Base-by-base conservation (phyloP, 2,888 invertebrate species). In the Lasioglossum marginatum region DNA sequence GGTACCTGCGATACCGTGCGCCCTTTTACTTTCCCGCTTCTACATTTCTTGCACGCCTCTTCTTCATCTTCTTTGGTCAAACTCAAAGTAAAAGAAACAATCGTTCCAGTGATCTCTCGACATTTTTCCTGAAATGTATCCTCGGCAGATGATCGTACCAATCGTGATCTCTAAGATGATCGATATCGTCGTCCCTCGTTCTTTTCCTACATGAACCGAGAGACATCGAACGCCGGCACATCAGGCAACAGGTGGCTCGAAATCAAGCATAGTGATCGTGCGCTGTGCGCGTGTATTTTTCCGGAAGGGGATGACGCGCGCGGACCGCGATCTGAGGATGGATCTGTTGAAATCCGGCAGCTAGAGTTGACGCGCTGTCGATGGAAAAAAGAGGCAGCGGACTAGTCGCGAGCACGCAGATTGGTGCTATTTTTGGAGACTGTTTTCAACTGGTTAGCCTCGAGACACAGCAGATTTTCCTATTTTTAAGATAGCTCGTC, bases 241-340 rank as follows among this genome's bases (percentile, higher is more conserved):
- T 37, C 23, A 12, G 37, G 23, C 57, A 88, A 92, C 92, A 92
- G 91, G 92, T 92, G 91, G 92, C 85, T 52, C 68, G 78, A 89
- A 87, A 83, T 77, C 77, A 77, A 68, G 16, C 43, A 16, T 73
- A 70, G 40, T 40, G 70, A n/a, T 40, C 40, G 70, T n/a, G n/a
- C 68, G 37, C 23, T 37, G 68, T 23, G 70, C 70, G 70, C 37
- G 37, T 70, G 12, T 40, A 40, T n/a, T 70, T 40, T 40, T 70
- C 40, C 40, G 23, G 23, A 2, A 23, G 12, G 23, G 23, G 8
- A 66, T 34, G 34, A 34, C 23, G 68, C 34, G 63, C 31, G 63
- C 63, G 63, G 31, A 19, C 8, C 31, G 3, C n/a, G n/a, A n/a
- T n/a, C n/a, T n/a, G 31, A 16, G 63, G 63, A 63, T 63, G 63